Conservation (phyloP, 2,797 vertebrate species). For the Pseudotriccus pelzelni region DNA sequence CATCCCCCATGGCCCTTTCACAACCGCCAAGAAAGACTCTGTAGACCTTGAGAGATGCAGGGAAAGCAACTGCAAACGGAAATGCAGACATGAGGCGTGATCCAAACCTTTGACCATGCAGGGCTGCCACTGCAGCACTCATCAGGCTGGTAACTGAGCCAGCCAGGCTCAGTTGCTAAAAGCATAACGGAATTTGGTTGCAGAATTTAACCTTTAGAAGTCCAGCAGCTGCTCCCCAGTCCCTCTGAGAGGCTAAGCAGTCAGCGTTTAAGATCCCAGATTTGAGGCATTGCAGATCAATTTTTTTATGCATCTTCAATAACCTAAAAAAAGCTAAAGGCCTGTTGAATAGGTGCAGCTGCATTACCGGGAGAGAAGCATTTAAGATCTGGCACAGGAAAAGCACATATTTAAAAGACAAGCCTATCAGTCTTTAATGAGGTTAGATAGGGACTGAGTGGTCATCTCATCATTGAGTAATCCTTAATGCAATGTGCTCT, state of each 20-base stretch:
- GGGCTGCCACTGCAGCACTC: background rate
- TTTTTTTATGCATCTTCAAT: slow-evolving; percentile 13
- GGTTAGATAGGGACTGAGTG: slow-evolving; percentile 39
- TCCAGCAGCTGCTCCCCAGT: background rate
- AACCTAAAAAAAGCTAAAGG: slow-evolving; percentile 11
- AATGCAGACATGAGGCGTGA: background rate
- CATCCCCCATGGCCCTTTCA: background rate
- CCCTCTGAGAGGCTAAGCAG: background rate
- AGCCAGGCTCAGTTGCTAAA: background rate
- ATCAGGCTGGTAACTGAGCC: background rate
- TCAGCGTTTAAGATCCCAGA: background rate
- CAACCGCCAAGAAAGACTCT: background rate
- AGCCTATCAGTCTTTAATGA: slow-evolving; percentile 41
- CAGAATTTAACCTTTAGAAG: background rate
- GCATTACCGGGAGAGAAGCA: slow-evolving; percentile 17
- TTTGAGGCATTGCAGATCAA: background rate
- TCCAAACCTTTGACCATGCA: background rate
- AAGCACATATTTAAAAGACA: slow-evolving; percentile 36
- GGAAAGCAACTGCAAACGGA: background rate
- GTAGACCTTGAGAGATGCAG: background rate
- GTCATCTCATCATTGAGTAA: slow-evolving; percentile 45
- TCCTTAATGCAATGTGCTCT: slow-evolving; percentile 13
- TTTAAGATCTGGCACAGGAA: slow-evolving; percentile 46
- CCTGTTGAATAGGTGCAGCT: slow-evolving; percentile 14
- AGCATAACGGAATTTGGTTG: background rate